Conservation (phyloP, 2,113 vertebrate species). For the Micronycteris hirsuta region DNA sequence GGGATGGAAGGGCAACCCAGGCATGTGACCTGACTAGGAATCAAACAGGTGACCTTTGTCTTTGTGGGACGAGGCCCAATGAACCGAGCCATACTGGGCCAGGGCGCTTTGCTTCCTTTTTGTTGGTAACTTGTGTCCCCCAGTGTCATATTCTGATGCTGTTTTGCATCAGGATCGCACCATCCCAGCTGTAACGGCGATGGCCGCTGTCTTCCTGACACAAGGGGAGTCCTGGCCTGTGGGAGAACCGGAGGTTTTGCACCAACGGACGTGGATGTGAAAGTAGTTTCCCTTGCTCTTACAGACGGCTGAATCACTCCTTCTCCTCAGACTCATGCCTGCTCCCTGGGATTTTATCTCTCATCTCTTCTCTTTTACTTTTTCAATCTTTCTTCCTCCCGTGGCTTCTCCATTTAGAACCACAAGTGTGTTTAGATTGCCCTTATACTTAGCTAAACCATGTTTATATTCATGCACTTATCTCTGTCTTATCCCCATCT, state of each 20-base stretch:
- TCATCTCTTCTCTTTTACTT: not conserved
- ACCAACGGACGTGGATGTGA: not conserved
- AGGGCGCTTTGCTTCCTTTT: not conserved
- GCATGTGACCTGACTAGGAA: too few relatives aligned
- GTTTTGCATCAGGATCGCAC: not conserved
- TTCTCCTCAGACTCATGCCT: not conserved
- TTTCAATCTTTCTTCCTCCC: not conserved
- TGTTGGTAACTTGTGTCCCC: not conserved
- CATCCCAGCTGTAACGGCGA: too few relatives aligned
- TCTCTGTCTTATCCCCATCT: not conserved
- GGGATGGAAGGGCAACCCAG: too few relatives aligned
- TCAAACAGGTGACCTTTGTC: too few relatives aligned
- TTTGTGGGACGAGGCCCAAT: too few relatives aligned
- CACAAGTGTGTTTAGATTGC: not conserved
- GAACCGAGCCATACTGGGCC: too few relatives aligned
- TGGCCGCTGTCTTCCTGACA: not conserved
- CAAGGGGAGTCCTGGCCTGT: rapidly evolving
- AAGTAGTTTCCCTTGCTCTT: not conserved
- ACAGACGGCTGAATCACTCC: not conserved
- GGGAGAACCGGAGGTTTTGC: not conserved
- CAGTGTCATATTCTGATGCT: not conserved
- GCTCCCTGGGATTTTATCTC: not conserved
- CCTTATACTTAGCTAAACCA: not conserved
- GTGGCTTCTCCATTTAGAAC: not conserved
- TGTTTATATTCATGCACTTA: not conserved